phyloP scores from a whole-genome alignment of 2,888 invertebrate genomes.

The Vesta saturnalis region DNA sequence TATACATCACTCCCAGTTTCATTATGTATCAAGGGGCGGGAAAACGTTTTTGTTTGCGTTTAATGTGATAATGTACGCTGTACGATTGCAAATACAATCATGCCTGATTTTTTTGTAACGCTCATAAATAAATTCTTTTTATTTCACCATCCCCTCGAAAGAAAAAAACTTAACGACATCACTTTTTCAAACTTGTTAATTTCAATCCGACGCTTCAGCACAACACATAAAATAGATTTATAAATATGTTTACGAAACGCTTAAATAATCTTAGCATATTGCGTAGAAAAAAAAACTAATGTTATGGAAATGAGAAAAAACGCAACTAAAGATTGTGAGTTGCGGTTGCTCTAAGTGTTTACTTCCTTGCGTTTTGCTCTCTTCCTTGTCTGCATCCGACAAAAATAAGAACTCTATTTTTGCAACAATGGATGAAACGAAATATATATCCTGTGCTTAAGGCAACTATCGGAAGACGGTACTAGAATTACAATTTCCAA shows the following conservation, averaged over 20 bases:
- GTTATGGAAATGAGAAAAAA: neutral
- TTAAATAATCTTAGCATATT: neutral
- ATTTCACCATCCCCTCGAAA: no score
- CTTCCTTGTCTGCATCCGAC: neutral
- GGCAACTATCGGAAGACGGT: neutral
- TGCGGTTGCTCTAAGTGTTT: neutral
- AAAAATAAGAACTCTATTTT: neutral
- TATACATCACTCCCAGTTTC: constrained; percentile 1
- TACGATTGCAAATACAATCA: constrained; percentile 10
- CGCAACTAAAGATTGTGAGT: neutral
- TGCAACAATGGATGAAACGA: neutral
- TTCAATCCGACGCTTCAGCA: neutral
- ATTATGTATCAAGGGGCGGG: constrained; percentile 15
- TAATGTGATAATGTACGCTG: constrained; percentile 9
- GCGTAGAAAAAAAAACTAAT: neutral
- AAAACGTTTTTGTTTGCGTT: constrained; percentile 7
- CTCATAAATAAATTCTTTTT: neutral
- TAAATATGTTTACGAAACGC: neutral
- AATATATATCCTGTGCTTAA: neutral
- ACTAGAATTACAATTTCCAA: no score
- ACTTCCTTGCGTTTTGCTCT: constrained; percentile 1
- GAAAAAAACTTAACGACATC: neutral
- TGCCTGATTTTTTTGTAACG: neutral
- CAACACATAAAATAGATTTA: neutral
- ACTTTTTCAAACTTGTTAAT: constrained; percentile 1